Evolutionary conservation across 2,888 invertebrate species (phyloP).

Genomic region (Erebia palarica): DNA sequence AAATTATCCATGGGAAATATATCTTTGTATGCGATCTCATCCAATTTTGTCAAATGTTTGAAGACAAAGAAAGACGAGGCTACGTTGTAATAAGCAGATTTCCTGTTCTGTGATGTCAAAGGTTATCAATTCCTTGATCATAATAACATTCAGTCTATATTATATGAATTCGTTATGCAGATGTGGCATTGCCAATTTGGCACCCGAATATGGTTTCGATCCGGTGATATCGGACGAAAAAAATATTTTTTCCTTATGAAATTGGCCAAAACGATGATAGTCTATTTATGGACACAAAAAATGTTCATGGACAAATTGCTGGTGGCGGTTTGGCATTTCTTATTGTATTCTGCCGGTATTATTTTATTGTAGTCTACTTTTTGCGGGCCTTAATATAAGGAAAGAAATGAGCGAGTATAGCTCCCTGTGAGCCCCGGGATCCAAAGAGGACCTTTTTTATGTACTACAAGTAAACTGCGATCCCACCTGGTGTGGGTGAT

Average conservation of each 20-base stretch:
- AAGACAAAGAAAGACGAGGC: background rate
- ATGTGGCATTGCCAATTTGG: conserved; percentile 35
- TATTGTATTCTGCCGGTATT: conserved; percentile 2
- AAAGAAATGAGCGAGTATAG: no score
- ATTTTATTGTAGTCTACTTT: conserved; percentile 8
- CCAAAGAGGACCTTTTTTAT: no score
- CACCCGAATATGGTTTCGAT: conserved; percentile 30
- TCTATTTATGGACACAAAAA: conserved; percentile 30
- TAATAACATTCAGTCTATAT: conserved; percentile 12
- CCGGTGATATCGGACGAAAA: conserved; percentile 21
- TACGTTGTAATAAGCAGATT: no score
- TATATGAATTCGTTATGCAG: conserved; percentile 31
- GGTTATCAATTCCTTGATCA: conserved; percentile 2
- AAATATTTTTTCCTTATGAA: conserved; percentile 29
- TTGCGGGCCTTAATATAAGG: background rate
- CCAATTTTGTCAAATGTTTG: background rate
- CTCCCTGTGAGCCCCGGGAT: no score
- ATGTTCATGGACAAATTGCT: conserved; percentile 28
- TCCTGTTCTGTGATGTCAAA: background rate
- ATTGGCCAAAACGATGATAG: conserved; percentile 31
- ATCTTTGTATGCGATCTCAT: background rate
- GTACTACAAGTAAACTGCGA: no score
- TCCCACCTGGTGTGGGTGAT: no score
- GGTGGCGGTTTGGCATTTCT: conserved; percentile 14
- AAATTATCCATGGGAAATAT: no score